Base-by-base conservation (phyloP, 1,140 invertebrate species). In the Aphis gossypii region DNA sequence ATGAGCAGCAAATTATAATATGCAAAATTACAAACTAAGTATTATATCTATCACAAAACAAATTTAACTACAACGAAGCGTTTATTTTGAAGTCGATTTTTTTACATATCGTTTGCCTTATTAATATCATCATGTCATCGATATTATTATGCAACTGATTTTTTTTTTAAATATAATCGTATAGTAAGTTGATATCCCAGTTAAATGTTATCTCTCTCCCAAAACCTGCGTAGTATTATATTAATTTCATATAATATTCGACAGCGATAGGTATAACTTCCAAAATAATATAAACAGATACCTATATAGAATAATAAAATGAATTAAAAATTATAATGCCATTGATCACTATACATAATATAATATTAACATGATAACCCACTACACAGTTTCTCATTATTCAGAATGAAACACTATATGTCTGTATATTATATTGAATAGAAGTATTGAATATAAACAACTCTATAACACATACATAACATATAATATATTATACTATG, bases 301-400 rank as follows among this genome's bases (percentile, higher is more conserved):
- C 60, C 30, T n/a, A n/a, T 68, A 68, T 25, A 30, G 8, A 30
- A 60, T 60, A 11, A 60, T 60, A 60, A 60, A 60, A 60, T 4
- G 2, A n/a, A 68, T 68, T n/a, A 76, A 35, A 76, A 76, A 76
- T 76, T n/a, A n/a, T n/a, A 76, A 76, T n/a, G 18, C n/a, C 30
- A 76, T 76, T n/a, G 30, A 4, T 76, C 60, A 76, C n/a, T n/a
- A 76, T 41, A 41, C 38, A 41, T 41, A 41, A 41, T 41, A 41
- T 76, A 76, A 76, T 76, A 76, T 76, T 76, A 76, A 76, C 60
- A 76, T 76, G n/a, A n/a, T 76, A 76, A 76, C 60, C 60, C 60
- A 1, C 48, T 51, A 51, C 60, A n/a, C 60, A n/a, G 60, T 68
- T 68, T 68, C 0, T 18, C 11, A 25, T 25, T 76, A 35, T n/a